Evolutionary conservation across 2,113 vertebrate species (phyloP).

Genomic region (Nothobranchius furzeri): DNA sequence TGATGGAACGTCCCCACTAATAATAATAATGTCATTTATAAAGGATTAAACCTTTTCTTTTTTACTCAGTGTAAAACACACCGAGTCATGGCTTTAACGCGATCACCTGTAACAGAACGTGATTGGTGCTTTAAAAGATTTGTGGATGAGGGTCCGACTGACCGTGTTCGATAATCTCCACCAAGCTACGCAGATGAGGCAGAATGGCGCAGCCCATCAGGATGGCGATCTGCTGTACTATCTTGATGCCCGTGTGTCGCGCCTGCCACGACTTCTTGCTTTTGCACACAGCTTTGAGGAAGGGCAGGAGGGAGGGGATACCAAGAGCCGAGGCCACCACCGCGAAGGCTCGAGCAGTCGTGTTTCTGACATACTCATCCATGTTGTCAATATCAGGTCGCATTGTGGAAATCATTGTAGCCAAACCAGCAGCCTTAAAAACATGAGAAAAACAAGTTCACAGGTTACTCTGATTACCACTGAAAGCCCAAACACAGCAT

Average conservation of each 20-base stretch:
- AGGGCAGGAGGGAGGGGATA: constrained; percentile 95
- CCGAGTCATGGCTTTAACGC: too few relatives aligned
- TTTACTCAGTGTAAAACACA: too few relatives aligned
- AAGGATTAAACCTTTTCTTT: too few relatives aligned
- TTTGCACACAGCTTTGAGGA: constrained; percentile 98
- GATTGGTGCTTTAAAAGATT: too few relatives aligned
- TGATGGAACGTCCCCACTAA: too few relatives aligned
- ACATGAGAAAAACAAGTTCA: neutral
- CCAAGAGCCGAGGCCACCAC: constrained; percentile 98
- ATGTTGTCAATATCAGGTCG: constrained; percentile 99
- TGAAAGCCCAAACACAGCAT: neutral
- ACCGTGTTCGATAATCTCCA: constrained; percentile 99
- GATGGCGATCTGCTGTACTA: constrained; percentile 99
- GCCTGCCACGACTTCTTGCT: constrained; percentile 99
- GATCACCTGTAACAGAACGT: too few relatives aligned
- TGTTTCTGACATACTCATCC: constrained; percentile 99
- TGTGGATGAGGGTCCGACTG: constrained; percentile 46
- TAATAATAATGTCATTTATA: too few relatives aligned
- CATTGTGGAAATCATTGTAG: constrained; percentile 99
- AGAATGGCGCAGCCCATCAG: constrained; percentile 99
- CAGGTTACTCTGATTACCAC: too few relatives aligned
- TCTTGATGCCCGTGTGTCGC: constrained; percentile 98
- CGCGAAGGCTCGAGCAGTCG: constrained; percentile 96
- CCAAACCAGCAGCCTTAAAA: constrained; percentile 93
- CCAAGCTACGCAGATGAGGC: constrained; percentile 96